phyloP scores from a whole-genome alignment of 1,140 invertebrate species.

The Leptinotarsa undecemlineata region DNA sequence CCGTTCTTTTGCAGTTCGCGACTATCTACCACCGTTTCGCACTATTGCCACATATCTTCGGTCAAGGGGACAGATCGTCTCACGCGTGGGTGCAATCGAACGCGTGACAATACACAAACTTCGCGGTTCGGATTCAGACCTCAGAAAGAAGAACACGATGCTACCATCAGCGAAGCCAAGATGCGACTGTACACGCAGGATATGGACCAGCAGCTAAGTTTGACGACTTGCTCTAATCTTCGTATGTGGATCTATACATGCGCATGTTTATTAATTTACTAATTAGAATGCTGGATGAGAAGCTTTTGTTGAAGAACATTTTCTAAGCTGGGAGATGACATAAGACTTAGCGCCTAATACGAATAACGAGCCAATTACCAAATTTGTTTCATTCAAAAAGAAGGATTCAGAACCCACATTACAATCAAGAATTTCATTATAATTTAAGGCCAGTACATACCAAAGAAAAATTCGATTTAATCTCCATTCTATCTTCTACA shows the following conservation, averaged over 20 bases:
- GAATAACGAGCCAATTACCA: conserved; percentile 11
- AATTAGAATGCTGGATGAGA: conserved; percentile 6
- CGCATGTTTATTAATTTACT: conserved; percentile 21
- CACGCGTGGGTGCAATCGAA: background rate
- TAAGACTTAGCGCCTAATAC: conserved; percentile 19
- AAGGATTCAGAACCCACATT: conserved; percentile 16
- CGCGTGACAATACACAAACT: conserved; percentile 4
- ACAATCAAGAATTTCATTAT: conserved; percentile 10
- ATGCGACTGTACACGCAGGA: conserved; percentile 28
- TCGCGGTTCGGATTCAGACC: background rate
- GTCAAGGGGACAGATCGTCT: background rate
- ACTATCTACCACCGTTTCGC: background rate
- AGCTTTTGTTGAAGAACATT: conserved; percentile 8
- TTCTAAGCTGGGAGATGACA: conserved; percentile 4
- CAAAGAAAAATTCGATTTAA: background rate
- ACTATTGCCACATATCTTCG: background rate
- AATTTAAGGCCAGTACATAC: background rate
- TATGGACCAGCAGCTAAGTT: conserved; percentile 33
- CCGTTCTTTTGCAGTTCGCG: background rate
- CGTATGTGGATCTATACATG: conserved; percentile 28
- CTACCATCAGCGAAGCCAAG: conserved; percentile 29
- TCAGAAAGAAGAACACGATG: conserved; percentile 27
- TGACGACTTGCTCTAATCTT: conserved; percentile 28
- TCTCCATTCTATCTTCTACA: background rate
- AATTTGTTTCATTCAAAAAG: conserved; percentile 21